A percentile compares a stretch with the other conserved stretches of the same genome.
These are phyloP conservation scores for Bhutanitis thaidina DNA, from an alignment of 2,888 invertebrate genomes.

Conservation along the genomic window DNA sequence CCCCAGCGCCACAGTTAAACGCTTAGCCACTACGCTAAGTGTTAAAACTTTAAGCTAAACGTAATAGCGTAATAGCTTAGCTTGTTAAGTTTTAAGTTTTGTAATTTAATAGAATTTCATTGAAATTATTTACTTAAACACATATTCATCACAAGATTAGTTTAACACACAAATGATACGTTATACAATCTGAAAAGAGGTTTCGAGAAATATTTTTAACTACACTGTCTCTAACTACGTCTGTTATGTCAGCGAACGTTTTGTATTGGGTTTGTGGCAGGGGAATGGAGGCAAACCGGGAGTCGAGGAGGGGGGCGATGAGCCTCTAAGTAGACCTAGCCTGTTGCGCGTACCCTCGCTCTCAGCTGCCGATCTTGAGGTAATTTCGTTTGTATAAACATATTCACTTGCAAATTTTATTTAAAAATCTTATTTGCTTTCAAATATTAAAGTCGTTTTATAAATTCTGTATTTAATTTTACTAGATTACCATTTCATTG, in stretches of 20 bases:
- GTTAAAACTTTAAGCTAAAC: no score
- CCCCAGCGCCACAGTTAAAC: no score
- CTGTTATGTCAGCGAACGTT: constrained; percentile 3
- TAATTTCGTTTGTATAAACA: constrained; percentile 32
- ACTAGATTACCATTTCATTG: no score
- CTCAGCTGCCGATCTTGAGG: constrained; percentile 80
- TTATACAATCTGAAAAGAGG: no score
- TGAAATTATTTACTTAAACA: no score
- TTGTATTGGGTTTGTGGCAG: constrained; percentile 31
- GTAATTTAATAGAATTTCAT: no score
- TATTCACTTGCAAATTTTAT: constrained; percentile 6
- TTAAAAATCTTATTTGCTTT: constrained; percentile 3
- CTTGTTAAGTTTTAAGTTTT: no score
- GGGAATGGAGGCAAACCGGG: constrained; percentile 54
- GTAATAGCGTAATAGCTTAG: no score
- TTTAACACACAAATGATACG: no score
- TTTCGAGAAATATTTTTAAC: no score
- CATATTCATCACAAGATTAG: no score
- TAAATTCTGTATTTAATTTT: background rate
- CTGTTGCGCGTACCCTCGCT: constrained; percentile 81
- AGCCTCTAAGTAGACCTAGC: constrained; percentile 75
- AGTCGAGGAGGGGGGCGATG: constrained; percentile 49
- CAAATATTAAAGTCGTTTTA: background rate
- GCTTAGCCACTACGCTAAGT: no score
- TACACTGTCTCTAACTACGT: background rate